Conservation (phyloP, 2,797 vertebrate genomes). For the Fringilla coelebs region DNA sequence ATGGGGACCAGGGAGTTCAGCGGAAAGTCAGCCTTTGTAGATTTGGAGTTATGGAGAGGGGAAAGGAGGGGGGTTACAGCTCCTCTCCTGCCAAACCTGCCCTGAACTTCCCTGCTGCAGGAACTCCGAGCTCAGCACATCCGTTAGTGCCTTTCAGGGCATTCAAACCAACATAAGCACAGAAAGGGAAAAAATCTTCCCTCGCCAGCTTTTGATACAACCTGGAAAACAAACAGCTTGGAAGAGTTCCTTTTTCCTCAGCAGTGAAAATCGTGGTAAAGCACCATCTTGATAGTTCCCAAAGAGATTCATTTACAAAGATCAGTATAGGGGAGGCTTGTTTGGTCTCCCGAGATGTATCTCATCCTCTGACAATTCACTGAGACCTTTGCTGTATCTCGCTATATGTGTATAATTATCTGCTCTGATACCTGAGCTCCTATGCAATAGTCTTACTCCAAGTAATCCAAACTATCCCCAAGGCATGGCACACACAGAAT, state of each 20-base stretch:
- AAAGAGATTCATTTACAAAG: conserved; percentile 76
- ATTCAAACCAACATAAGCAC: not conserved
- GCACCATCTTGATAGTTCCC: conserved; percentile 62
- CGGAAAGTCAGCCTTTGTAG: conserved; percentile 36
- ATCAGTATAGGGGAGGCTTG: conserved; percentile 40
- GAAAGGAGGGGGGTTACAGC: not conserved
- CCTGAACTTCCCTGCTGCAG: conserved; percentile 6
- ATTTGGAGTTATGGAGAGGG: not conserved
- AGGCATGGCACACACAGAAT: conserved; percentile 47
- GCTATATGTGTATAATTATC: conserved; percentile 70
- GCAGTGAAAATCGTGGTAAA: conserved; percentile 68
- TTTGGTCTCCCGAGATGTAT: conserved; percentile 66
- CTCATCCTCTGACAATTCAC: conserved; percentile 69
- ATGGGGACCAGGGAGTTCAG: conserved; percentile 29
- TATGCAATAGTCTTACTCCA: conserved; percentile 11
- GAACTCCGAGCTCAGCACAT: conserved; percentile 14
- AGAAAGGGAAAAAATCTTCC: conserved; percentile 45
- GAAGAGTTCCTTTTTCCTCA: conserved; percentile 32
- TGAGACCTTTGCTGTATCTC: conserved; percentile 59
- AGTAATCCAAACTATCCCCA: conserved; percentile 63
- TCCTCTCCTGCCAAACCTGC: not conserved
- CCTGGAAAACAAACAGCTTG: conserved; percentile 45
- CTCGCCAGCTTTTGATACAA: conserved; percentile 41
- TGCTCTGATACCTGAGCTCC: conserved; percentile 70
- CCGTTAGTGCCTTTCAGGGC: not conserved